Evolutionary conservation across 2,888 invertebrate genomes (phyloP).

Genomic region (Stegophylla sp.): DNA sequence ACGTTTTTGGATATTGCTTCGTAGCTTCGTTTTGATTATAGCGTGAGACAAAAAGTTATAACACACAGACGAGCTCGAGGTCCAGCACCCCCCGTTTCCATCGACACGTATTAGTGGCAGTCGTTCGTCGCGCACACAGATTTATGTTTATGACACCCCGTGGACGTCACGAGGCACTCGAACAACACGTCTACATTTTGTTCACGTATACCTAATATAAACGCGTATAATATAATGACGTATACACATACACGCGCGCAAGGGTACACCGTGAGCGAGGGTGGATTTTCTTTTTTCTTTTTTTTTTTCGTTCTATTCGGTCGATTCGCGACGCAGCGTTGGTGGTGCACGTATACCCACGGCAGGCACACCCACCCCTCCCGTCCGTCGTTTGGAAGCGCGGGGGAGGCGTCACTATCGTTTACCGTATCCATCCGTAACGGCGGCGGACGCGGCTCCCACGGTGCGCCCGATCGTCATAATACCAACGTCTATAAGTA

Average conservation of each 20-base stretch:
- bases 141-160: conserved; percentile 21
- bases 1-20: too few species aligned
- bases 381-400: neutral
- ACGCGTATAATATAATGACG: neutral
- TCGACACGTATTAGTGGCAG: conserved; percentile 31
- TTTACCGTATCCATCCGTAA: conserved; percentile 12
- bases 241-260: neutral
- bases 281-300: conserved; percentile 5
- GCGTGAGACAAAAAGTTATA: too few species aligned
- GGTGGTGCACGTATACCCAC: neutral
- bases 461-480: neutral
- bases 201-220: neutral
- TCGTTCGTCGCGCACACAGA: neutral
- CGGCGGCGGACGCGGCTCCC: conserved; percentile 36
- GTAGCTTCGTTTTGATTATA: too few species aligned
- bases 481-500: neutral
- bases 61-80: neutral
- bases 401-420: neutral
- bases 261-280: neutral
- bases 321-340: conserved; percentile 41
- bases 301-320: neutral
- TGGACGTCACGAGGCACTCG: neutral
- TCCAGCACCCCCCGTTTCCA: neutral
- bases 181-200: neutral
- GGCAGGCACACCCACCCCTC: too few species aligned